Conservation (phyloP, 2,113 vertebrate species). For the human (Homo sapiens) region DNA sequence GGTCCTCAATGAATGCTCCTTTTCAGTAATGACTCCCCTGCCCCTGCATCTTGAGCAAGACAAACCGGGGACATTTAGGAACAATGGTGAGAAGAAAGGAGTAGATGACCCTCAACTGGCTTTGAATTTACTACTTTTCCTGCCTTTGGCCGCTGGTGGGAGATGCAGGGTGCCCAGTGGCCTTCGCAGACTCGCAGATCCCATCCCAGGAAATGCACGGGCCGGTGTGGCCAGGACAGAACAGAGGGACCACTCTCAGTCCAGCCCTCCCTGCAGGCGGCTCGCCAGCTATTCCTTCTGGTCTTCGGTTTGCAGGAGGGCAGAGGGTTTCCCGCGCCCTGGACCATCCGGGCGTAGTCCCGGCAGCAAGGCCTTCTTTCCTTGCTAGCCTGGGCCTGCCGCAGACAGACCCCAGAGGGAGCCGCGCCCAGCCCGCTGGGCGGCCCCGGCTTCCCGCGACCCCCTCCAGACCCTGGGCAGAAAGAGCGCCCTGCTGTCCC, state of each 20-base stretch:
- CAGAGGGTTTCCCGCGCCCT: not conserved
- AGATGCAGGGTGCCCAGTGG: rapidly evolving
- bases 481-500: not conserved
- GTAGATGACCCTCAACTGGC: not conserved
- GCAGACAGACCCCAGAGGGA: not conserved
- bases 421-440: not conserved
- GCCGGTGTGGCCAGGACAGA: too few species aligned
- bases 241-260: rapidly evolving
- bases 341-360: rapidly evolving
- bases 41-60: not conserved
- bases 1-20: not conserved
- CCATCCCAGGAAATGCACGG: rapidly evolving
- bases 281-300: not conserved
- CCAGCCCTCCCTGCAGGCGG: not conserved
- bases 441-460: not conserved
- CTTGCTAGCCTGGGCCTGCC: not conserved
- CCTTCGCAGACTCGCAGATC: not conserved
- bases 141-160: too few species aligned
- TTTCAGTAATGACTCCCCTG: not conserved
- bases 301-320: not conserved
- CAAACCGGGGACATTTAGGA: not conserved
- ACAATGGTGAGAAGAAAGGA: not conserved
- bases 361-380: not conserved
- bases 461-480: not conserved
- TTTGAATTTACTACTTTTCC: not conserved